phyloP scores from a whole-genome alignment of 1,140 invertebrate species.

The Dufourea novaeangliae region DNA sequence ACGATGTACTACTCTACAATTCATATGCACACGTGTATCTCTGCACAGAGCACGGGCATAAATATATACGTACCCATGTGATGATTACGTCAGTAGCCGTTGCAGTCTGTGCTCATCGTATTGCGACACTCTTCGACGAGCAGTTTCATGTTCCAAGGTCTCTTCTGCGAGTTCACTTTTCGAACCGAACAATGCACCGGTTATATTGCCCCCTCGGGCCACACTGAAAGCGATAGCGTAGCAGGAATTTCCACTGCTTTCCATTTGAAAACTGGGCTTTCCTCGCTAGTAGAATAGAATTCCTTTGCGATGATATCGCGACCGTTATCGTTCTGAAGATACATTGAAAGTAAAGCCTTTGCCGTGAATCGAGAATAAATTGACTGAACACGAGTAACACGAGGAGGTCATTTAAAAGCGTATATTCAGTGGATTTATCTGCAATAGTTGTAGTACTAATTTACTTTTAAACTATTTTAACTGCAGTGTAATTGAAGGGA shows the following conservation, averaged over 20 bases:
- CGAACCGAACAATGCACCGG: conserved; percentile 15
- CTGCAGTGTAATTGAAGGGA: too few relatives aligned
- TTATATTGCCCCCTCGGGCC: not conserved
- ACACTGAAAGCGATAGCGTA: not conserved
- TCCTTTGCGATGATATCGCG: not conserved
- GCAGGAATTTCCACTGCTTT: not conserved
- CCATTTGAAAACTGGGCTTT: conserved; percentile 12
- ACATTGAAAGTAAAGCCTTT: not conserved
- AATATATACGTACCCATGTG: conserved; percentile 33
- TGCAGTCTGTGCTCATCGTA: conserved; percentile 57
- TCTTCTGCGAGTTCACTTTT: conserved; percentile 45
- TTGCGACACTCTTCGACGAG: conserved; percentile 58
- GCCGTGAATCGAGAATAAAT: not conserved
- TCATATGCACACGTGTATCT: not conserved
- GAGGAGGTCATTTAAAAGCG: too few relatives aligned
- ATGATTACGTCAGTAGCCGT: conserved; percentile 61
- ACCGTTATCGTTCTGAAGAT: not conserved
- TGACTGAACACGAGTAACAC: not conserved
- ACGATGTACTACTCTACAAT: conserved; percentile 15
- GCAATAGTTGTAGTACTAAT: not conserved
- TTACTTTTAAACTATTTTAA: not conserved
- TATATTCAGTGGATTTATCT: not conserved
- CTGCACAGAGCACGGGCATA: not conserved
- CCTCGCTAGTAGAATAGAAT: not conserved
- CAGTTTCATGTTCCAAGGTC: conserved; percentile 62